phyloP scores from a whole-genome alignment of 23 tunicate genomes.

The Diplosoma virens region DNA sequence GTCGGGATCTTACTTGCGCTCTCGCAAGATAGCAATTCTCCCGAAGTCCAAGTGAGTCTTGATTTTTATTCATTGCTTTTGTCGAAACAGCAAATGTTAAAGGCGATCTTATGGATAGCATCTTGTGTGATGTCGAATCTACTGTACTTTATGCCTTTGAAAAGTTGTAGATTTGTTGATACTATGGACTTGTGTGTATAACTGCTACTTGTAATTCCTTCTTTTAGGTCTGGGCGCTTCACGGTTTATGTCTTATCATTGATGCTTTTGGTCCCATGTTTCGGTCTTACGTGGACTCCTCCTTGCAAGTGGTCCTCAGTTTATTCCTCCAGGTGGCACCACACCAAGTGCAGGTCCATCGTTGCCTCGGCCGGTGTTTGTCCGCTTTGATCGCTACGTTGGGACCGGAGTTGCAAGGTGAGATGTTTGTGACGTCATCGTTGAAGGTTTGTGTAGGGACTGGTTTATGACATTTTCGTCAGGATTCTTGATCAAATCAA shows the following conservation, averaged over 20 bases:
- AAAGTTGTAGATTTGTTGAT: no score
- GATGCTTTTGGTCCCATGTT: constrained; percentile 98
- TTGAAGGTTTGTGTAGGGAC: background rate
- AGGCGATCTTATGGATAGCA: no score
- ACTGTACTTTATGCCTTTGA: no score
- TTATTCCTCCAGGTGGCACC: constrained; percentile 79
- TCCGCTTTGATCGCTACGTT: constrained; percentile 87
- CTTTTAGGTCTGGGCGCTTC: constrained; percentile 88
- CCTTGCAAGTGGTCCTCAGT: constrained; percentile 70
- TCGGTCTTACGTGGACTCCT: constrained; percentile 83
- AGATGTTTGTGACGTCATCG: no score
- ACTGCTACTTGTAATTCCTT: background rate
- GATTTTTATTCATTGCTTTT: no score
- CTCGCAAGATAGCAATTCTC: constrained; percentile 88
- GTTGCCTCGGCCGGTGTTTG: constrained; percentile 81
- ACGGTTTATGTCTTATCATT: constrained; percentile 76
- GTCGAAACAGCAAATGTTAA: no score
- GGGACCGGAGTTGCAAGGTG: constrained; percentile 98
- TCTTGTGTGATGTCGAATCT: no score
- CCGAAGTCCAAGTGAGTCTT: constrained; percentile 86
- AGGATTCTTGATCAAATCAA: background rate
- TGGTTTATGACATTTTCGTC: background rate
- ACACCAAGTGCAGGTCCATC: constrained; percentile 87
- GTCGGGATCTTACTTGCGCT: constrained; percentile 91
- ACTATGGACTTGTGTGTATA: no score